A percentile compares a stretch with the other conserved stretches of the same genome.
Conservation (phyloP, 2,113 vertebrate species). For the Muscicapa adusta region DNA sequence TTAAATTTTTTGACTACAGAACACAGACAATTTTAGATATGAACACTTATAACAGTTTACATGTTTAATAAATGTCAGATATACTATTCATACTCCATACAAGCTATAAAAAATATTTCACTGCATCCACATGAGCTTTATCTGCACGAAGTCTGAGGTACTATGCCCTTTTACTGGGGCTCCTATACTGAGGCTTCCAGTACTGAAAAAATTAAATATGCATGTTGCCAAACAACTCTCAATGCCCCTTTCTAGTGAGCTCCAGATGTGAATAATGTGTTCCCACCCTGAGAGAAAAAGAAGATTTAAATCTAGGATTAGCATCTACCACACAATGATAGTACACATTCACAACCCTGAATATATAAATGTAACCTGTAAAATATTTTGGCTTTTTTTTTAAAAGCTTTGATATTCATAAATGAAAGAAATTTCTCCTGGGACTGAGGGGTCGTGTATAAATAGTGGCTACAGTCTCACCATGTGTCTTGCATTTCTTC, state of each 20-base stretch:
- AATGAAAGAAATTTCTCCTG: not conserved
- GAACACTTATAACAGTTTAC: not conserved
- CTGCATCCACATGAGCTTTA: not conserved
- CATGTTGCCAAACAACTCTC: not conserved
- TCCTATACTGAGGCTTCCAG: not conserved
- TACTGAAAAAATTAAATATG: not conserved
- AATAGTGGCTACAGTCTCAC: slow-evolving; percentile 60
- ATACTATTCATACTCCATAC: not conserved
- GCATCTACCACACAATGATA: not conserved
- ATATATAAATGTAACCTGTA: not conserved
- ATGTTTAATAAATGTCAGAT: not conserved
- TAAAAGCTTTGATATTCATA: slow-evolving; percentile 15
- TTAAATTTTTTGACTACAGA: not conserved
- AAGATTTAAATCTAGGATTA: not conserved
- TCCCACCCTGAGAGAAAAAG: not conserved
- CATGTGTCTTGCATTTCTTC: slow-evolving; percentile 60
- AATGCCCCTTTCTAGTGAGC: not conserved
- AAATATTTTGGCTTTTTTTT: not conserved
- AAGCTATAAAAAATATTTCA: not conserved
- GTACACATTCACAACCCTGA: not conserved
- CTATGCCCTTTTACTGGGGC: not conserved
- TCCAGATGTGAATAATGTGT: not conserved
- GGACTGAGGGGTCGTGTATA: slow-evolving; percentile 11
- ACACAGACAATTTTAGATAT: not conserved
- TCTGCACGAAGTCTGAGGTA: not conserved